phyloP scores from a whole-genome alignment of 2,797 vertebrate species.

The Australoheros facetus region DNA sequence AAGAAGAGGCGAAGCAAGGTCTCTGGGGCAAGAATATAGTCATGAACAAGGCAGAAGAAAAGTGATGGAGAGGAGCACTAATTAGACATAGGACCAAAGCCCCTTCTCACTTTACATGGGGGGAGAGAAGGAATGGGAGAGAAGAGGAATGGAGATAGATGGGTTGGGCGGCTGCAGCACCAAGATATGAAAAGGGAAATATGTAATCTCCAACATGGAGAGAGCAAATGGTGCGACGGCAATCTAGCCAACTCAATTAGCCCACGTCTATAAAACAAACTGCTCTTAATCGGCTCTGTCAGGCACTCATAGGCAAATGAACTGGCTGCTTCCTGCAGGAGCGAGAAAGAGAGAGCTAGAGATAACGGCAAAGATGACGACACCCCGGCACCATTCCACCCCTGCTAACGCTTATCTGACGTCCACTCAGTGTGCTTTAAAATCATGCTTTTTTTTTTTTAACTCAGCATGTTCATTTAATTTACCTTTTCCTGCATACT shows the following conservation, averaged over 20 bases:
- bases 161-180: slow-evolving; percentile 59
- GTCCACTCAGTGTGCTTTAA: slow-evolving; percentile 31
- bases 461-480: neutral
- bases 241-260: slow-evolving; percentile 81
- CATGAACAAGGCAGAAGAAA: slow-evolving; percentile 57
- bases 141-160: slow-evolving; percentile 71
- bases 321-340: slow-evolving; percentile 50
- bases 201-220: slow-evolving; percentile 71
- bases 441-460: neutral
- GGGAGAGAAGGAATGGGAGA: slow-evolving; percentile 35
- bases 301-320: slow-evolving; percentile 60
- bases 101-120: slow-evolving; percentile 54
- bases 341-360: neutral
- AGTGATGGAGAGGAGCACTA: slow-evolving; percentile 73
- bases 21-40: slow-evolving; percentile 69
- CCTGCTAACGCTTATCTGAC: slow-evolving; percentile 44
- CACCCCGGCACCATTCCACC: slow-evolving; percentile 28
- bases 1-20: slow-evolving; percentile 60
- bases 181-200: slow-evolving; percentile 77
- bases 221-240: slow-evolving; percentile 50
- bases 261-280: slow-evolving; percentile 78
- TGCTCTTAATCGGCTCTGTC: slow-evolving; percentile 74
- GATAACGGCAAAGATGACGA: slow-evolving; percentile 47
- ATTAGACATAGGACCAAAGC: slow-evolving; percentile 71
- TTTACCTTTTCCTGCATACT: slow-evolving; percentile 1